Evolutionary conservation across 2,113 vertebrate genomes (phyloP).

Genomic region (Sapayoa aenigma): DNA sequence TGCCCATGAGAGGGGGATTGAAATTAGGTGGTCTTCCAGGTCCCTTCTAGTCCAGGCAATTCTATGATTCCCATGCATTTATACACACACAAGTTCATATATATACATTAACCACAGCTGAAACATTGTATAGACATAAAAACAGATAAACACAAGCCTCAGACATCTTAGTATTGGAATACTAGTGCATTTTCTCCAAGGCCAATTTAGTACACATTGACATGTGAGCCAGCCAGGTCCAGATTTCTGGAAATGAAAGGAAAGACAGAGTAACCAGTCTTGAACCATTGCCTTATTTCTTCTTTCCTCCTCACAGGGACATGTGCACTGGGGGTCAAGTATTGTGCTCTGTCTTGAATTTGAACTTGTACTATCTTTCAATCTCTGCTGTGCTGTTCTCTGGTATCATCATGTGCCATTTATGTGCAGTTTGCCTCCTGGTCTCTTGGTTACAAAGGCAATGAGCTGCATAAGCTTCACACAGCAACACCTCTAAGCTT

Average conservation of each 20-base stretch:
- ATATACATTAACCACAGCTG: not conserved
- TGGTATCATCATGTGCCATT: not conserved
- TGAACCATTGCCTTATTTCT: not conserved
- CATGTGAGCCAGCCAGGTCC: not conserved
- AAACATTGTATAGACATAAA: not conserved
- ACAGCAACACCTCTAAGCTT: not conserved
- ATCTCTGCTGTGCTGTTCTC: not conserved
- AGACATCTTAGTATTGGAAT: not conserved
- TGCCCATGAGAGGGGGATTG: rapidly evolving
- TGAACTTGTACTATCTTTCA: not conserved
- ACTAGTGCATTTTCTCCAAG: not conserved
- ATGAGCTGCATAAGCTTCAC: not conserved
- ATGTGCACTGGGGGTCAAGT: rapidly evolving
- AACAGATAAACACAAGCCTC: not conserved
- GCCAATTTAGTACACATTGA: not conserved
- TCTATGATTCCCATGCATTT: not conserved
- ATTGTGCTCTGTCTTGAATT: not conserved
- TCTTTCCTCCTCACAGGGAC: not conserved
- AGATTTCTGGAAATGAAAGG: not conserved
- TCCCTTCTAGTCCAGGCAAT: not conserved
- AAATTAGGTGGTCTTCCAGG: not conserved
- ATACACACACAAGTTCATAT: rapidly evolving
- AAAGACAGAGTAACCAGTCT: not conserved
- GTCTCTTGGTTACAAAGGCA: not conserved
- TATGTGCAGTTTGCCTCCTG: not conserved